Evolutionary conservation across 1,140 invertebrate genomes (phyloP).

Genomic region (Brachionus rotundiformis): DNA sequence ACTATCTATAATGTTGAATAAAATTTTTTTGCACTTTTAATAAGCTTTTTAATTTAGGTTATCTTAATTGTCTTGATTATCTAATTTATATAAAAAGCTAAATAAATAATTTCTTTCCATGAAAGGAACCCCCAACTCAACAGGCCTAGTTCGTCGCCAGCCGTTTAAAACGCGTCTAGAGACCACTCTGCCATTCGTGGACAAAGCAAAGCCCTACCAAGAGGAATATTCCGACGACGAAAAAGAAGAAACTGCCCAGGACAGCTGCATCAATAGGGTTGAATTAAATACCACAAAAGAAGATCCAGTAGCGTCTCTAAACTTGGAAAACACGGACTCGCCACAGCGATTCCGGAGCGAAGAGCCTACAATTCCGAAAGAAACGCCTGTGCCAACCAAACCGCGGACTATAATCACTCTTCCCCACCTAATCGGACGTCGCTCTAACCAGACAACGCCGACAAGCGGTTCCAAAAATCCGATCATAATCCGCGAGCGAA

Average conservation of each 20-base stretch:
- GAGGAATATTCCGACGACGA: constrained; percentile 21
- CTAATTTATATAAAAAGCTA: not conserved
- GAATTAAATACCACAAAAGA: not conserved
- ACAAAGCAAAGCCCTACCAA: not conserved
- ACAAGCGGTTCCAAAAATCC: not conserved
- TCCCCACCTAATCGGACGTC: constrained; percentile 22
- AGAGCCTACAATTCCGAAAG: not conserved
- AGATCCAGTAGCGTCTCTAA: not conserved
- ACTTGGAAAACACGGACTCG: not conserved
- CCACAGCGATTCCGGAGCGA: not conserved
- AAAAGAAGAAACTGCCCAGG: not conserved
- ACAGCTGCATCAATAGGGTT: not conserved
- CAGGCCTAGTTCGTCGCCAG: constrained; percentile 17
- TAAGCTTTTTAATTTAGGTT: not conserved
- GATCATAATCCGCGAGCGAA: constrained; percentile 29
- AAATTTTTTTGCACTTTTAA: no score
- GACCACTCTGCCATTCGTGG: not conserved
- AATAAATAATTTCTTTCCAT: not conserved
- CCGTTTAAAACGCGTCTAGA: constrained; percentile 36
- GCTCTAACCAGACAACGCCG: not conserved
- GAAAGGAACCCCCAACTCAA: constrained; percentile 35
- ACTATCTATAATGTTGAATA: no score
- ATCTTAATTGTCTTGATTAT: not conserved
- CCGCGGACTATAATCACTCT: constrained; percentile 21
- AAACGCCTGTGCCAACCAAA: constrained; percentile 1